Conservation (phyloP, 2,797 vertebrate genomes). For the Hapalemur alaotrensis region DNA sequence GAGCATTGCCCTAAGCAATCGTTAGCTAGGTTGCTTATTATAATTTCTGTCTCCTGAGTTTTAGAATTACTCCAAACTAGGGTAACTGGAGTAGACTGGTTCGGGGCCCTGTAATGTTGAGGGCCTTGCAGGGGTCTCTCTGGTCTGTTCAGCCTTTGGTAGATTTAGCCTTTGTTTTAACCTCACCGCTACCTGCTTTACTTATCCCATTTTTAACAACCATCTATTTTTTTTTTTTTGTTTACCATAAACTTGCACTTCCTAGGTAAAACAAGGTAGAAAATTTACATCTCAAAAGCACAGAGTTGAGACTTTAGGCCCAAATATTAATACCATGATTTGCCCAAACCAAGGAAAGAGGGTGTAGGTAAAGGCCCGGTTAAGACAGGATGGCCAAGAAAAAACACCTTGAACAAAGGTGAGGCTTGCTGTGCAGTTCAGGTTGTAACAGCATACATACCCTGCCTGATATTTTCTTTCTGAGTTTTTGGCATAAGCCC, state of each 20-base stretch:
- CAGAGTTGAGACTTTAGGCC: not conserved
- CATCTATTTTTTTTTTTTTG: not conserved
- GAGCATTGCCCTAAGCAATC: not conserved
- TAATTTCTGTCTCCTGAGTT: not conserved
- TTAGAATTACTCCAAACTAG: not conserved
- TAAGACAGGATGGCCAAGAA: not conserved
- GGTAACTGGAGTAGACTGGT: not conserved
- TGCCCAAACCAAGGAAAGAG: not conserved
- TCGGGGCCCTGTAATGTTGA: not conserved
- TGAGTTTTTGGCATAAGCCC: not conserved
- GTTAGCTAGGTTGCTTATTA: not conserved
- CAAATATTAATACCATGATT: too few species aligned
- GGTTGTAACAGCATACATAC: not conserved
- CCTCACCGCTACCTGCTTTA: not conserved
- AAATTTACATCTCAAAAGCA: not conserved
- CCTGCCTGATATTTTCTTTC: not conserved
- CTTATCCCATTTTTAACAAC: not conserved
- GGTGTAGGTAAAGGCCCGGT: not conserved
- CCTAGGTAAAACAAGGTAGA: not conserved
- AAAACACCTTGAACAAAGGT: not conserved
- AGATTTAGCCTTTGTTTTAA: not conserved
- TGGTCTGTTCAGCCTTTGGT: not conserved
- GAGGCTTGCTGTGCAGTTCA: not conserved
- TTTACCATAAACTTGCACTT: not conserved
- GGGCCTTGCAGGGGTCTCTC: not conserved